Conservation (phyloP, 1,140 invertebrate species). For the Bombus balteatus region DNA sequence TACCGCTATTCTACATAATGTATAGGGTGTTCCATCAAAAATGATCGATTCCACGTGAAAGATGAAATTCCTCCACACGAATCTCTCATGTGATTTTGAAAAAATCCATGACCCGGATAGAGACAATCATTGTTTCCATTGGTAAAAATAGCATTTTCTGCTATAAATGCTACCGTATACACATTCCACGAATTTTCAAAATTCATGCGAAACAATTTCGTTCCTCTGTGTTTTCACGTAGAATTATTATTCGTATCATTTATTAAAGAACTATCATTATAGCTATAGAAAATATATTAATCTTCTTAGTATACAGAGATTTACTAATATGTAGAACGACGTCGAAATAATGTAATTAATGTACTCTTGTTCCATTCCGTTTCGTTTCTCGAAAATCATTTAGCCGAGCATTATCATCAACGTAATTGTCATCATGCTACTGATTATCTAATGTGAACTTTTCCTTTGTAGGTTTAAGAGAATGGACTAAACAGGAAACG, state of each 20-base stretch:
- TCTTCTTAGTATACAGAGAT: slow-evolving; percentile 11
- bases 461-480: background rate
- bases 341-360: slow-evolving; percentile 12
- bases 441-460: background rate
- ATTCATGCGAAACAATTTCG: background rate
- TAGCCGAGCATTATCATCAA: background rate
- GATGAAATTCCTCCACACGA: background rate
- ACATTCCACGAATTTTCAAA: background rate
- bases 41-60: background rate
- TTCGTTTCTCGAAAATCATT: background rate
- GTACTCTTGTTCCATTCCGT: background rate
- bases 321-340: background rate
- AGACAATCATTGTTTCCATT: no score
- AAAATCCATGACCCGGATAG: background rate
- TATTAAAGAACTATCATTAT: background rate
- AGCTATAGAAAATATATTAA: slow-evolving; percentile 50
- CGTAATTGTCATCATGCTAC: background rate
- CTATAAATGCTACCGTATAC: background rate
- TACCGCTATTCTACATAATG: background rate
- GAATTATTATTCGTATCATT: background rate
- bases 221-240: background rate
- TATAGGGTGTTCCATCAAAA: background rate
- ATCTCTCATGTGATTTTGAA: background rate
- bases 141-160: background rate
- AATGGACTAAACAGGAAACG: slow-evolving; percentile 21